Evolutionary conservation across 2,797 vertebrate species (phyloP).

Genomic region (Mycteria americana): DNA sequence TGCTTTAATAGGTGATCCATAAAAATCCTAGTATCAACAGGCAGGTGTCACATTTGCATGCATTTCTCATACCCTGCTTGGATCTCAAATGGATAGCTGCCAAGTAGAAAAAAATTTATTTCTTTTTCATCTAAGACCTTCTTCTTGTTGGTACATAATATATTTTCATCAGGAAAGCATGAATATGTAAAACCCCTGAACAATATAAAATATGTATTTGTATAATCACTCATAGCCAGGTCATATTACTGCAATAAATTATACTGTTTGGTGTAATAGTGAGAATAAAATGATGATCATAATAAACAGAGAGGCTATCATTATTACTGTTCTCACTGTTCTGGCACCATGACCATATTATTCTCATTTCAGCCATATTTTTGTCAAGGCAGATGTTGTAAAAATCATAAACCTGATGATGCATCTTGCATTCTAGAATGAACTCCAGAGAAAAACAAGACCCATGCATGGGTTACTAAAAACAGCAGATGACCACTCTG

Average conservation of each 20-base stretch:
- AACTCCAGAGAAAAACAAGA: neutral
- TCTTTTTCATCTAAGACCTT: constrained; percentile 30
- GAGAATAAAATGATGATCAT: constrained; percentile 60
- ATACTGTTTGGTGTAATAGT: constrained; percentile 40
- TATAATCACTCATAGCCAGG: constrained; percentile 54
- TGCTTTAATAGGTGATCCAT: constrained; percentile 44
- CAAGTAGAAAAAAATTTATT: constrained; percentile 60
- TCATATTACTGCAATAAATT: constrained; percentile 56
- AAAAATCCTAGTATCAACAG: constrained; percentile 50
- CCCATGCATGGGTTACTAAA: neutral
- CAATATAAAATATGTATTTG: constrained; percentile 57
- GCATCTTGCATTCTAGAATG: neutral
- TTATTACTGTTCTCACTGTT: constrained; percentile 46
- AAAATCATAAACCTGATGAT: constrained; percentile 33
- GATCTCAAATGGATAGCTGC: constrained; percentile 43
- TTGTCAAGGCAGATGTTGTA: constrained; percentile 41
- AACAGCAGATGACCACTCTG: neutral
- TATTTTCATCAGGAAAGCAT: constrained; percentile 51
- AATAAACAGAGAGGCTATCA: constrained; percentile 47
- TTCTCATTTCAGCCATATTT: constrained; percentile 55
- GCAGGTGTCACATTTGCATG: constrained; percentile 53
- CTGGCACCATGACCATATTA: constrained; percentile 8
- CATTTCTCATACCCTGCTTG: constrained; percentile 25
- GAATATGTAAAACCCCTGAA: constrained; percentile 13
- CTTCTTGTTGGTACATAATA: constrained; percentile 19